Percentiles rank a stretch among this genome's conserved stretches.
Evolutionary conservation across 1,140 invertebrate species (phyloP).

Genomic region (Cepaea nemoralis): DNA sequence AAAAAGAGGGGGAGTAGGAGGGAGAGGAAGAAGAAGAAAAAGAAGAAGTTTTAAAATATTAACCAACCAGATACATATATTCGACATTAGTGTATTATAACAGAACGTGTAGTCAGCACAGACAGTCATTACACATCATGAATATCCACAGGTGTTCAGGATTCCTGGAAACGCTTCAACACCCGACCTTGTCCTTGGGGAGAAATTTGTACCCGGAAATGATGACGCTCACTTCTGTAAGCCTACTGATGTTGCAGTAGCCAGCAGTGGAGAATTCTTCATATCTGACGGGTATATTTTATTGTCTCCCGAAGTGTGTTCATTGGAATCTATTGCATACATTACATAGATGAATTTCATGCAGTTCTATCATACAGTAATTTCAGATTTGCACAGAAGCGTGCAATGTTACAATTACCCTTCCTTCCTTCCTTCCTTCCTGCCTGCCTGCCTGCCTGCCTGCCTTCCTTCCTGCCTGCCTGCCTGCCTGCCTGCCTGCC

Average conservation of each 20-base stretch:
- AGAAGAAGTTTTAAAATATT: no score
- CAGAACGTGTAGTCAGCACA: no score
- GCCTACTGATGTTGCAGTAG: slow-evolving; percentile 91
- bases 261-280: slow-evolving; percentile 87
- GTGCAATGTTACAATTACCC: not conserved
- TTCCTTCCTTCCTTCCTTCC: no score
- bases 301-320: not conserved
- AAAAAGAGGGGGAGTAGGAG: no score
- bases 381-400: not conserved
- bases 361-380: not conserved
- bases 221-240: slow-evolving; percentile 88
- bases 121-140: no score
- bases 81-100: no score
- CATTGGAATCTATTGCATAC: not conserved
- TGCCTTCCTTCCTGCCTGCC: no score
- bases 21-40: no score
- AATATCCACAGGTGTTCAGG: slow-evolving; percentile 75
- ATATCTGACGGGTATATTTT: slow-evolving; percentile 86
- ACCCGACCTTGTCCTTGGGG: slow-evolving; percentile 80
- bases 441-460: no score
- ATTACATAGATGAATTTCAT: not conserved
- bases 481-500: no score
- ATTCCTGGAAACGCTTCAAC: slow-evolving; percentile 78
- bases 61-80: no score
- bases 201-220: slow-evolving; percentile 84